Evolutionary conservation across 2,113 vertebrate species (phyloP).

Genomic region (Nycticorax nycticorax): DNA sequence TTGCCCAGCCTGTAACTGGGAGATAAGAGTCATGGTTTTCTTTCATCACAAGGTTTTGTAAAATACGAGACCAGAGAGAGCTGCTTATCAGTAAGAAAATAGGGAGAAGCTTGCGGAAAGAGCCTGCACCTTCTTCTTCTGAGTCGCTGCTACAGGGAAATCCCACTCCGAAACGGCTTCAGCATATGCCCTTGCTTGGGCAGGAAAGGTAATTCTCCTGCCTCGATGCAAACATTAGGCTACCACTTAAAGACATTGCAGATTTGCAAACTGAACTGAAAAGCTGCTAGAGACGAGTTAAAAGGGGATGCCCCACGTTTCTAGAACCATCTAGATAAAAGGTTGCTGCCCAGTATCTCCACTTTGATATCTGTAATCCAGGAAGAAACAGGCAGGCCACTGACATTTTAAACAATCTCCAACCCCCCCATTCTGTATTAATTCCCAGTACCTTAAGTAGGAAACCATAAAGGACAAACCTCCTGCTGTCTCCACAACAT

Average conservation of each 20-base stretch:
- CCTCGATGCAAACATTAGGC: not conserved
- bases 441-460: not conserved
- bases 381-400: not conserved
- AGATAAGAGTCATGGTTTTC: not conserved
- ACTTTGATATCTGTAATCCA: not conserved
- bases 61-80: rapidly evolving
- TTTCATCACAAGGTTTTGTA: not conserved
- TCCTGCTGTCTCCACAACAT: rapidly evolving
- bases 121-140: not conserved
- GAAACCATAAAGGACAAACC: not conserved
- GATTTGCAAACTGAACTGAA: not conserved
- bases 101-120: not conserved
- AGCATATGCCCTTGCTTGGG: not conserved
- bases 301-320: not conserved
- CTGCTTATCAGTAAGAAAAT: not conserved
- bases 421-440: not conserved
- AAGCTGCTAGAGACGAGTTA: not conserved
- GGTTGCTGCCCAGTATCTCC: not conserved
- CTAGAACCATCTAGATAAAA: not conserved
- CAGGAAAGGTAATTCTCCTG: not conserved
- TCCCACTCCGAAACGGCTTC: not conserved
- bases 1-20: not conserved
- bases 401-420: not conserved
- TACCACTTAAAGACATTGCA: not conserved
- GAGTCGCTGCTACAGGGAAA: not conserved